A percentile compares a stretch with the other conserved stretches of the same genome.
phyloP scores from a whole-genome alignment of 2,113 vertebrate genomes.

The Origma solitaria region DNA sequence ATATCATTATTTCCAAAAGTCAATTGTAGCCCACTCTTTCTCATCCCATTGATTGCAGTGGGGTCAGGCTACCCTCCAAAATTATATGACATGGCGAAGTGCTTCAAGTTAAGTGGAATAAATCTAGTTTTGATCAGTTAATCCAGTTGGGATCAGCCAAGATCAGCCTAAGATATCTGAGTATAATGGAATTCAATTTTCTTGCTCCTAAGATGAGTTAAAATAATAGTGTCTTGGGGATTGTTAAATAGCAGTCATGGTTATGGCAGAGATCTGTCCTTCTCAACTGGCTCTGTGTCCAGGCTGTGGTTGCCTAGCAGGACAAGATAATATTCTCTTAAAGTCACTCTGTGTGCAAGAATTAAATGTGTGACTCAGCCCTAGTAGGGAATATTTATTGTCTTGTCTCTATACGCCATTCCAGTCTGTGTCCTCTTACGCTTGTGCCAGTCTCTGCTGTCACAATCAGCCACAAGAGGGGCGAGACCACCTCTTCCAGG shows the following conservation, averaged over 20 bases:
- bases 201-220: not conserved
- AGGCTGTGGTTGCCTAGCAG: not conserved
- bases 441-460: not conserved
- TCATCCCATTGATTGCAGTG: not conserved
- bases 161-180: not conserved
- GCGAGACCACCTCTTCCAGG: not conserved
- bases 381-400: not conserved
- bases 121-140: slow-evolving; percentile 9
- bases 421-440: not conserved
- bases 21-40: not conserved
- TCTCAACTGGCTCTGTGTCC: not conserved
- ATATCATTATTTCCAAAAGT: not conserved
- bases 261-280: not conserved
- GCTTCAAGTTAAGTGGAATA: not conserved
- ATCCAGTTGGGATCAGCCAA: not conserved
- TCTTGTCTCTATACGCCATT: not conserved
- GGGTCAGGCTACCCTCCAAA: not conserved
- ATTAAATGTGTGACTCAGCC: not conserved
- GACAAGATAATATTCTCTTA: not conserved
- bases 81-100: not conserved
- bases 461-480: too few species aligned
- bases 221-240: not conserved
- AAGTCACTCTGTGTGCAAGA: not conserved
- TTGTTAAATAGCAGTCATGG: not conserved
- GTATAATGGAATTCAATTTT: slow-evolving; percentile 3